Evolutionary conservation across 2,888 invertebrate species (phyloP), one percentile per base, ranked within the genome.

Genomic region (Arrhopalites spinosus): DNA sequence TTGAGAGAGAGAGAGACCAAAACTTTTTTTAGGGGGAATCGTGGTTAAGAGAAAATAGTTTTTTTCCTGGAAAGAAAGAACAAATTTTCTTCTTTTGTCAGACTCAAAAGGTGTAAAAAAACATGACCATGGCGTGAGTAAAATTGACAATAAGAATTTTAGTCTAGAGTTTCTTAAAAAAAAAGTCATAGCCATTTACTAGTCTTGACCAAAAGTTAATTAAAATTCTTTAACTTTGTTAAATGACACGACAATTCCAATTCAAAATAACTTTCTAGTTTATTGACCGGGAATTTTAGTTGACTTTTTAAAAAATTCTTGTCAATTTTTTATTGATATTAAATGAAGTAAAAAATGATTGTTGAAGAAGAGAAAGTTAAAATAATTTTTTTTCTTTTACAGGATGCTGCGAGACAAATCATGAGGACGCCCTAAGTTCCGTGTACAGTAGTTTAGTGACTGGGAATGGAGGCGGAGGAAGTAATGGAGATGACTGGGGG

Each of bases 381-480:
- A 15, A 1, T 61, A 27, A 61, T 47, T 53, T 70, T 70, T 25
- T 50, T 11, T 59, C 11, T 36, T 15, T 53, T 70, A 1, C 61
- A 82, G 82, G 82, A 78, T 82, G 82, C 77, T 82, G 82, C 78
- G 82, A 82, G 78, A 75, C 78, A 47, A 81, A 78, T 73, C 77
- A 79, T 59, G 82, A 81, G 61, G 81, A 81, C 75, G 77, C 78
- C 63, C 78, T 82, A 69, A 79, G 79, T 67, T 81, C 81, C 61
- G 81, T 82, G 45, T 82, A 82, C 68, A 79, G 80, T 69, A 81
- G 78, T 73, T 73, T 82, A 69, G 81, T 82, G 66, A 79, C 80
- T 66, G 81, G 79, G 27, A 80, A 79, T 47, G 78, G 78, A 25
- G 78, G 78, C 53, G 77, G 78, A 23, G 79, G 80, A 50, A 75